Base-by-base conservation (phyloP, 2,113 vertebrate species). In the Lipophrys pholis region DNA sequence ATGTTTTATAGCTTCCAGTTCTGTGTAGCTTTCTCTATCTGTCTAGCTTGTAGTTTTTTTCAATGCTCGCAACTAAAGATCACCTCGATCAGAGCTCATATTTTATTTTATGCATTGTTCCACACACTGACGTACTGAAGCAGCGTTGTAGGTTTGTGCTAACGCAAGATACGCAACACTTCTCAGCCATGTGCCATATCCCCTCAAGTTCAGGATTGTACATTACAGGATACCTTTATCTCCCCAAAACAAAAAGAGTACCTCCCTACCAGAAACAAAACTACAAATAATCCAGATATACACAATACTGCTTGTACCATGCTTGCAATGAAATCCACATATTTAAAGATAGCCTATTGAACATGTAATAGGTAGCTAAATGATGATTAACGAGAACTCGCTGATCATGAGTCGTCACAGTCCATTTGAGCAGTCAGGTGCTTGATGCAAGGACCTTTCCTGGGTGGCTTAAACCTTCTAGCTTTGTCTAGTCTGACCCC, bases 351-450 rank as follows among this genome's bases (percentile, higher is more conserved):
- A 91, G 81, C 81, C 85, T 87, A 88, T 82, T 90, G 84, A 90
- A 92, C 92, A 94, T 90, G 72, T 91, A 90, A 88, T 94, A 95
- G 94, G 93, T 93, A 93, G 92, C 91, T 94, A 92, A 95, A 95
- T 94, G 93, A 95, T 94, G 94, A 95, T 96, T 96, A 94, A 95
- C 91, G 94, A 96, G 89, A 95, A 95, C 89, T 92, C 76, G 81
- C 90, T 89, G 90, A 95, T 91, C 87, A 78, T 86, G 93, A 93
- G 94, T 95, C 83, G 95, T 95, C 93, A 90, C 89, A 87, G 84
- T 94, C 92, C 92, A 82, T 86, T 89, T 84, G 80, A 91, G 87
- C 86, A 82, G 82, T 89, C 86, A 94, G 93, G 94, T 92, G 87
- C 92, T 93, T 94, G 93, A 95, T 94, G 91, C 93, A 95, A 95